Evolutionary conservation across 2,113 vertebrate genomes (phyloP).

Genomic region (Coreoperca whiteheadi): DNA sequence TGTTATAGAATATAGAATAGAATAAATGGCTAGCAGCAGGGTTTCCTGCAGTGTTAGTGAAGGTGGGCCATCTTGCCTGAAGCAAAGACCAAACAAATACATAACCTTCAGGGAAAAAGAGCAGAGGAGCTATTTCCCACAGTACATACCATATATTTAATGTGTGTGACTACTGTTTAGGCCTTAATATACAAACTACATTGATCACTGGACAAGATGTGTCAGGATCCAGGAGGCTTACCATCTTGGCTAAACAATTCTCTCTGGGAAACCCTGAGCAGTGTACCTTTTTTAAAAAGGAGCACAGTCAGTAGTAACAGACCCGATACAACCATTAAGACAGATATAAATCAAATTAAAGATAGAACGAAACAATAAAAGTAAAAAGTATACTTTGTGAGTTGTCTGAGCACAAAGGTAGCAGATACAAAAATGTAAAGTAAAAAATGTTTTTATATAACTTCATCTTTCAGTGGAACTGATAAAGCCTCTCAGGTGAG

Average conservation of each 20-base stretch:
- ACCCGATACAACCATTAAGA: neutral
- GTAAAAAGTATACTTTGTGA: neutral
- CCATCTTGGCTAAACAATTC: neutral
- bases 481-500: conserved; percentile 14
- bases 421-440: neutral
- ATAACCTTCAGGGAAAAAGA: neutral
- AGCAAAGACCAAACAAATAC: neutral
- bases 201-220: neutral
- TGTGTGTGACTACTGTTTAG: neutral
- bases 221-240: neutral
- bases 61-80: neutral
- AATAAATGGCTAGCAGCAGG: neutral
- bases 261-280: neutral
- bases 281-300: neutral
- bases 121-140: neutral
- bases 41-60: neutral
- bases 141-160: neutral
- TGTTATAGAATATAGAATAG: neutral
- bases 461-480: neutral
- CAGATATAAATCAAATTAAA: neutral
- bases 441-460: neutral
- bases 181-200: neutral
- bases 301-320: too few species aligned
- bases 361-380: neutral
- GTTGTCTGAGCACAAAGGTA: neutral